Conservation (phyloP, 1,140 invertebrate species). For the Ceratina japonica region DNA sequence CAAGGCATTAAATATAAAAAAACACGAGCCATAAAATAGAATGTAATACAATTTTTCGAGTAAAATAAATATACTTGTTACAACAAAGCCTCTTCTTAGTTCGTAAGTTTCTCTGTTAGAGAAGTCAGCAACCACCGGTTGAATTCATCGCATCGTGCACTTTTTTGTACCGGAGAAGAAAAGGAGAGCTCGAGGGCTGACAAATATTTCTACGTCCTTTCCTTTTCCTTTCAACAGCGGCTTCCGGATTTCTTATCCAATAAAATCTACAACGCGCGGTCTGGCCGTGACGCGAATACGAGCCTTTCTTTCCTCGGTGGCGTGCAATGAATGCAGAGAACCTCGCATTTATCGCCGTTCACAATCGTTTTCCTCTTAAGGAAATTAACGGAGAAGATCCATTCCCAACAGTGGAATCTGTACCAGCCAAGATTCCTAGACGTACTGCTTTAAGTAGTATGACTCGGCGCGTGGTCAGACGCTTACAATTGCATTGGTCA, state of each 20-base stretch:
- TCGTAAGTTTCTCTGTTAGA: background rate
- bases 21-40: too few relatives aligned
- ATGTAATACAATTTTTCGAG: too few relatives aligned
- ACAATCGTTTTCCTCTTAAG: background rate
- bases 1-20: too few relatives aligned
- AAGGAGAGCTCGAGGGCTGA: slow-evolving; percentile 19
- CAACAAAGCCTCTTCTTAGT: background rate
- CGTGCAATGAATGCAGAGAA: background rate
- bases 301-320: background rate
- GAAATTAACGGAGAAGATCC: background rate
- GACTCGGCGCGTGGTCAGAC: background rate
- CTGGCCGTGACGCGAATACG: background rate
- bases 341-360: background rate
- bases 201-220: background rate
- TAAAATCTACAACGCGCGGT: background rate
- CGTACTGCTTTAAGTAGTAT: background rate
- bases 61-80: too few relatives aligned
- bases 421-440: background rate
- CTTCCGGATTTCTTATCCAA: slow-evolving; percentile 5
- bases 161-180: slow-evolving; percentile 2
- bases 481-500: too few relatives aligned
- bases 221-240: background rate
- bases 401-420: background rate
- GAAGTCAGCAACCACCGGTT: slow-evolving; percentile 51
- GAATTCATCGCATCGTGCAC: slow-evolving; percentile 36